Conservation (phyloP, 1,140 invertebrate species). For the Drosophila nikananu region DNA sequence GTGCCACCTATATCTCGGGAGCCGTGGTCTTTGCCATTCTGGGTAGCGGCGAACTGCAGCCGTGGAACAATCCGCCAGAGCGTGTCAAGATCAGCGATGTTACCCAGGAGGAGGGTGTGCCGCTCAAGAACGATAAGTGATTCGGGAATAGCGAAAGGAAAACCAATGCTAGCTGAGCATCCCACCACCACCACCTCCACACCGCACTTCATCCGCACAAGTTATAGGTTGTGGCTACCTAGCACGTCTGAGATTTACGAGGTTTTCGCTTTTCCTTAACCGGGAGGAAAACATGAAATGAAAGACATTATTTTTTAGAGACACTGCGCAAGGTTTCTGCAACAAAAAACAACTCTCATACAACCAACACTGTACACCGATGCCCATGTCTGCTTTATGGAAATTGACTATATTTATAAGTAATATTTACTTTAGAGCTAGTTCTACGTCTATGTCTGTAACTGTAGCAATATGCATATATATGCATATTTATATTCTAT, state of each 20-base stretch:
- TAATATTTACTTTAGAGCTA: conserved; percentile 75
- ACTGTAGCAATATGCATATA: conserved; percentile 30
- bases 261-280: conserved; percentile 22
- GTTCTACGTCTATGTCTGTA: conserved; percentile 35
- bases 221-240: conserved; percentile 72
- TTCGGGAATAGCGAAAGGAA: not conserved
- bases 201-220: conserved; percentile 60
- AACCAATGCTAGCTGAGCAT: conserved; percentile 11
- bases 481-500: not conserved
- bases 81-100: conserved; percentile 65
- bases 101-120: conserved; percentile 77
- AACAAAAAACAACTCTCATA: conserved; percentile 36
- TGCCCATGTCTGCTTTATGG: conserved; percentile 54
- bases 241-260: conserved; percentile 66
- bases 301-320: conserved; percentile 75
- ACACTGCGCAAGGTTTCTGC: conserved; percentile 61
- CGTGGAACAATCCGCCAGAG: conserved; percentile 84
- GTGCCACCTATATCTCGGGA: conserved; percentile 90
- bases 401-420: conserved; percentile 72
- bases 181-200: conserved; percentile 1
- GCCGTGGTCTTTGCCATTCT: conserved; percentile 89
- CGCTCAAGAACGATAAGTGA: conserved; percentile 77
- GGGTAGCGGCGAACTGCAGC: conserved; percentile 90
- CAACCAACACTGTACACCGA: conserved; percentile 34
- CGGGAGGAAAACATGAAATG: conserved; percentile 42